Evolutionary conservation across 2,113 vertebrate genomes (phyloP), one percentile per base, ranked within the genome.

Genomic region (Campylomormyrus tamandua): DNA sequence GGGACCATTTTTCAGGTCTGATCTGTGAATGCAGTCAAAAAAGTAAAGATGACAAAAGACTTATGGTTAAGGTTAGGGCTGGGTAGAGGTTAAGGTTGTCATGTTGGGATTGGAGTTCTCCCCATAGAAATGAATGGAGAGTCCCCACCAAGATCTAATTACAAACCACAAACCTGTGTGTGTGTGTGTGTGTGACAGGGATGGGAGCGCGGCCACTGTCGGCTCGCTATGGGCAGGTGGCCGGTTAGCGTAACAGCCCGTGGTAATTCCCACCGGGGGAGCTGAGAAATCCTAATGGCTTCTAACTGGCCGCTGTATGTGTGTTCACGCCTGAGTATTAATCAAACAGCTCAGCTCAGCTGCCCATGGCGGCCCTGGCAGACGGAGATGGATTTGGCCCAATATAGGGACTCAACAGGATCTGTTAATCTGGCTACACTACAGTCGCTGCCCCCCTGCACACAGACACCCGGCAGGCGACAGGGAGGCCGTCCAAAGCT

Each of bases 321-420:
- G 21, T 15, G 15, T 56, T 53, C 88, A 83, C 49, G 74, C 74
- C 50, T 56, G 66, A 83, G 49, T 39, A 35, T 89, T 89, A 89
- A 89, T 89, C 88, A 89, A 83, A 45, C 74, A 35, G 70, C 77
- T 83, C 77, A 58, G 50, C 88, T 89, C 27, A 21, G 52, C 21
- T 42, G 80, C 31, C 88, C 74, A 80, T 49, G 74, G 74, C 24
- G 48, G 49, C 49, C n/a, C 88, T 50, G 31, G 74, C 88, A 89
- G 49, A 89, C 31, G 49, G 49, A 56, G 88, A 83, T 24, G 24
- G 74, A 83, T 89, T 56, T 45, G 31, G 46, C 88, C 50, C 74
- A 24, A 45, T 27, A 21, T 10, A 52, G 35, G 31, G 70, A 48
- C 31, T 39, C 88, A 9, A 42, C 70, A 42, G 49, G 27, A 53